Percentiles rank a stretch among this genome's conserved stretches.
These are phyloP conservation scores for Anolis carolinensis DNA, from an alignment of 2,113 vertebrate genomes.

Conservation along the genomic window DNA sequence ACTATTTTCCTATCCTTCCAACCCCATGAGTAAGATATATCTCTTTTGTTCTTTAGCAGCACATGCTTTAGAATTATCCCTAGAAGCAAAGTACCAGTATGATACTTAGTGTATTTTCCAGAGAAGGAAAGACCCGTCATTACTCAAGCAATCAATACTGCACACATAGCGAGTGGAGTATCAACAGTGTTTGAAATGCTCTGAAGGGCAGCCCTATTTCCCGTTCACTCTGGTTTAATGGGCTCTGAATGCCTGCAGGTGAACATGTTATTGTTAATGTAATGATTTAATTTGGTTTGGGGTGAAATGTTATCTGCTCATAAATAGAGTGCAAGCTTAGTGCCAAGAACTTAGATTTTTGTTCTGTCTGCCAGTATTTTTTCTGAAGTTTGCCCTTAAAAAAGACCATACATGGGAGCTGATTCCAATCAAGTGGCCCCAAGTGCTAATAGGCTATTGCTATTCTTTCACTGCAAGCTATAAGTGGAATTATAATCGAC, in stretches of 20 bases:
- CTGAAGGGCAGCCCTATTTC: constrained; percentile 10
- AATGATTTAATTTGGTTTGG: constrained; percentile 45
- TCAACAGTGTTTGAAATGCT: constrained; percentile 26
- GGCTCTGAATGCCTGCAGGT: constrained; percentile 19
- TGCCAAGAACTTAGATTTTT: constrained; percentile 40
- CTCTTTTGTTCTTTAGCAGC: constrained; percentile 48
- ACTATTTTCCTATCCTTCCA: not conserved
- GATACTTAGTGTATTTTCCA: not conserved
- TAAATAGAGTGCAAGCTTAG: constrained; percentile 27
- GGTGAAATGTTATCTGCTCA: constrained; percentile 28
- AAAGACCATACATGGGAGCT: not conserved
- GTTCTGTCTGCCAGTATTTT: constrained; percentile 24
- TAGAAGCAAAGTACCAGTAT: constrained; percentile 31
- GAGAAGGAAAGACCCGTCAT: constrained; percentile 32
- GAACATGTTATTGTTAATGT: constrained; percentile 33
- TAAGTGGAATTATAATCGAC: not conserved
- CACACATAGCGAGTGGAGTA: not conserved
- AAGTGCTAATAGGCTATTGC: not conserved
- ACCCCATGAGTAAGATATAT: not conserved
- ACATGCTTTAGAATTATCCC: constrained; percentile 38
- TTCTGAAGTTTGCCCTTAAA: constrained; percentile 33
- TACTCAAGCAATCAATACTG: constrained; percentile 21
- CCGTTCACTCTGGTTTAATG: constrained; percentile 14
- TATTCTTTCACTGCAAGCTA: not conserved
- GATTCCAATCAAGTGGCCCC: constrained; percentile 13